Conservation (phyloP, 2,113 vertebrate species). For the Rhegmatorhina hoffmannsi region DNA sequence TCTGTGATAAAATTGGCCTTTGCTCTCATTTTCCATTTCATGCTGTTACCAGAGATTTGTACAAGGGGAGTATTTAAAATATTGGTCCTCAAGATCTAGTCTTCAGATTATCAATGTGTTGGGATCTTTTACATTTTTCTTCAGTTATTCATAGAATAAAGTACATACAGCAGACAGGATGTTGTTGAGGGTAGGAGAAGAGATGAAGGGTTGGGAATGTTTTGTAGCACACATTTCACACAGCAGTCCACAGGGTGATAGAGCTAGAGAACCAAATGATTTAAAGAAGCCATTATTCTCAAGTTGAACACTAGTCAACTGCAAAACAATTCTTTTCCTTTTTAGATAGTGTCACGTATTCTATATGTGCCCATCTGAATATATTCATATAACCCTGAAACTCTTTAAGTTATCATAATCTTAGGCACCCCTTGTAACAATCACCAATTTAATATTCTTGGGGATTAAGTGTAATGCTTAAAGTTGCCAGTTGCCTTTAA, state of each 20-base stretch:
- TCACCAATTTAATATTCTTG: background rate
- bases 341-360: background rate
- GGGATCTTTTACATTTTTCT: background rate
- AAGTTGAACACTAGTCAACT: background rate
- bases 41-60: background rate
- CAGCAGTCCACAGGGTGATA: background rate
- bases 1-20: background rate
- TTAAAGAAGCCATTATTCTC: background rate
- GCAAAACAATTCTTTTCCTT: background rate
- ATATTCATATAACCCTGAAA: background rate
- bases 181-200: background rate
- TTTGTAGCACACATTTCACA: background rate
- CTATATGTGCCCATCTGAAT: background rate
- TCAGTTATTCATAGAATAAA: background rate
- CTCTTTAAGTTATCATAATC: background rate
- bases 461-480: background rate
- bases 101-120: background rate
- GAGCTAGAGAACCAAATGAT: background rate
- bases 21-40: conserved; percentile 14
- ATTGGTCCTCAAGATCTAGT: background rate
- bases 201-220: background rate
- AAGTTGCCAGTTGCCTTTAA: conserved; percentile 19
- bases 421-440: background rate
- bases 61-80: background rate
- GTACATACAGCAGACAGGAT: background rate